A percentile compares a stretch with the other conserved stretches of the same genome.
Conservation (phyloP, 2,113 vertebrate genomes). For the Conger conger region DNA sequence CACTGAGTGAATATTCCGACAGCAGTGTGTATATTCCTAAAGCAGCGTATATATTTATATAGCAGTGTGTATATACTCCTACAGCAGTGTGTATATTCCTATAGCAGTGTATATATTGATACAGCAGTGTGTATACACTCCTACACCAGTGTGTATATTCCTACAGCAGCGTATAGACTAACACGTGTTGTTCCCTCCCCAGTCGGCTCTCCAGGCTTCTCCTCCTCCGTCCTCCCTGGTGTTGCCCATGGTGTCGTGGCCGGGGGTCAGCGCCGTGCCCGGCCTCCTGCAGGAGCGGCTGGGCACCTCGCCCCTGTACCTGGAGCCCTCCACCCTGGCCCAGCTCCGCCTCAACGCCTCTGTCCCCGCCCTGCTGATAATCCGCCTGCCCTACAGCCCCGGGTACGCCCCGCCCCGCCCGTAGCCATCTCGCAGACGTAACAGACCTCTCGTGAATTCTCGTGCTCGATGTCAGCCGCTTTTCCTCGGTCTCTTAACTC, state of each 20-base stretch:
- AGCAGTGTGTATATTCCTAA: too few species aligned
- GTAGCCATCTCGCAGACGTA: too few species aligned
- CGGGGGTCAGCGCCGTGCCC: conserved; percentile 63
- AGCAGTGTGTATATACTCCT: too few species aligned
- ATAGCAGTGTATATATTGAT: too few species aligned
- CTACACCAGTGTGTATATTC: too few species aligned
- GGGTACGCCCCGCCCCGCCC: too few species aligned
- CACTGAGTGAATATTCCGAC: too few species aligned
- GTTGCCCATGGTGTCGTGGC: conserved; percentile 77
- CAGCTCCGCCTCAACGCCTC: conserved; percentile 72
- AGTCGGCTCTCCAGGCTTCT: conserved; percentile 74
- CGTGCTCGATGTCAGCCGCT: too few species aligned
- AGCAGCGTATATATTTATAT: too few species aligned
- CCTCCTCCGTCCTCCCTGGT: conserved; percentile 71
- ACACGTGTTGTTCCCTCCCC: not conserved
- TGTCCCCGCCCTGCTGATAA: conserved; percentile 72
- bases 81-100: too few species aligned
- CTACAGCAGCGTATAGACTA: not conserved
- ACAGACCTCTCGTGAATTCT: too few species aligned
- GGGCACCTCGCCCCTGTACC: conserved; percentile 68
- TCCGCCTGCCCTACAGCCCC: conserved; percentile 75
- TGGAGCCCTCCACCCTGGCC: conserved; percentile 71
- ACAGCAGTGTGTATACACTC: too few species aligned
- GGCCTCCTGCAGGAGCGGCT: conserved; percentile 76
- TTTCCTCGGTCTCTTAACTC: not conserved